A percentile compares a stretch with the other conserved stretches of the same genome.
Evolutionary conservation across 2,888 invertebrate species (phyloP).

Genomic region (Rhodophaea formosa): DNA sequence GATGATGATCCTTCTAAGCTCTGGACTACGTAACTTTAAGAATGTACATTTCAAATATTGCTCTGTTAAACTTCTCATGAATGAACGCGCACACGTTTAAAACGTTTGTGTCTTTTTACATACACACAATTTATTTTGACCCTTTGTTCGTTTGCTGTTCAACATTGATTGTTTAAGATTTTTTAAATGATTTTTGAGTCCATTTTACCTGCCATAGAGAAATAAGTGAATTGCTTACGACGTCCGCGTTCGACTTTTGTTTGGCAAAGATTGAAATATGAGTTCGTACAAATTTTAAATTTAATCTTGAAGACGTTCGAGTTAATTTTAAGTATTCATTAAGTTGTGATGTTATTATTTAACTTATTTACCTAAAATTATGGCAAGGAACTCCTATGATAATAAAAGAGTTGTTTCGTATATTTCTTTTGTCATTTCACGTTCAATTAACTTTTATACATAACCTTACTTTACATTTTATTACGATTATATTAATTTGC

Average conservation of each 20-base stretch:
- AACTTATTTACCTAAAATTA: constrained; percentile 80
- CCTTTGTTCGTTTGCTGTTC: constrained; percentile 55
- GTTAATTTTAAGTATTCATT: constrained; percentile 80
- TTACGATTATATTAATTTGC: background rate
- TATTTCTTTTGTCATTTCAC: constrained; percentile 35
- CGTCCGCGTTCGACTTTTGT: constrained; percentile 46
- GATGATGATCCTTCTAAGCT: too few species aligned
- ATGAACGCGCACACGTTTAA: background rate
- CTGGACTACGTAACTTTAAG: too few species aligned
- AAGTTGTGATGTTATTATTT: constrained; percentile 79
- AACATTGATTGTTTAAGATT: constrained; percentile 60
- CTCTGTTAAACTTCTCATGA: constrained; percentile 6
- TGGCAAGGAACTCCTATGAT: constrained; percentile 77
- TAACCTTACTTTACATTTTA: too few species aligned
- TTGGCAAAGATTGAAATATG: constrained; percentile 31
- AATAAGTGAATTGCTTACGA: constrained; percentile 68
- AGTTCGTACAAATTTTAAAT: constrained; percentile 54
- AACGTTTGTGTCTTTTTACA: constrained; percentile 30
- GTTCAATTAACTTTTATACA: background rate
- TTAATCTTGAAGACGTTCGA: constrained; percentile 55
- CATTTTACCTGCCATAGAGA: constrained; percentile 79
- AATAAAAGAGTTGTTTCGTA: constrained; percentile 72
- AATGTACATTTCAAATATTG: too few species aligned
- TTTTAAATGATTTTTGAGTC: constrained; percentile 69
- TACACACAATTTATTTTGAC: constrained; percentile 47